These are phyloP conservation scores for Rhinogobius similis DNA, from an alignment of 2,113 vertebrate species.

Conservation along the genomic window DNA sequence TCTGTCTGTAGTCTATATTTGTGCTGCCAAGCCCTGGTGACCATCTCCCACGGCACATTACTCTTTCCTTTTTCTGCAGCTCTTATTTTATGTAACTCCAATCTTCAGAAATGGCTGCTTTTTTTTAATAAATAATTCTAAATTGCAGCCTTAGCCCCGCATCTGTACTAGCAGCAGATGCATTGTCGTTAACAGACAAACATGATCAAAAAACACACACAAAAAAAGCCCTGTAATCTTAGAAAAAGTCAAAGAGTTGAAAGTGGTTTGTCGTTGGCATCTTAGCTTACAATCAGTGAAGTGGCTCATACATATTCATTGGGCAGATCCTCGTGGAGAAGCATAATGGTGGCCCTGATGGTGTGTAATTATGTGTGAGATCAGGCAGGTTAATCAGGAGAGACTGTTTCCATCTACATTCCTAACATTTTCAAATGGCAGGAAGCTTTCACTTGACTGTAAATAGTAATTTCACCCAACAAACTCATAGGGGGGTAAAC, in stretches of 20 bases:
- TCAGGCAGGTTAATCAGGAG: not conserved
- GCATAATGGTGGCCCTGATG: conserved; percentile 4
- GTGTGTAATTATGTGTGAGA: not conserved
- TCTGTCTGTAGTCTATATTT: no score
- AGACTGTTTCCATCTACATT: not conserved
- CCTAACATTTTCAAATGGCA: not conserved
- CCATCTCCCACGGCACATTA: no score
- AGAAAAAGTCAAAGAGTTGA: not conserved
- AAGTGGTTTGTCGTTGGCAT: not conserved
- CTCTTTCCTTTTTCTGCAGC: no score
- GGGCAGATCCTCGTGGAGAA: not conserved
- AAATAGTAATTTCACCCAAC: not conserved
- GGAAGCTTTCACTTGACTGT: not conserved
- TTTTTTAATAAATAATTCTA: not conserved
- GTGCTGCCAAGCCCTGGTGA: no score
- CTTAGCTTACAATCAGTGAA: not conserved
- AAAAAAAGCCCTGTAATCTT: not conserved
- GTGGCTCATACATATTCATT: conserved; percentile 8
- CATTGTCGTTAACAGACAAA: not conserved
- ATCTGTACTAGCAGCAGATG: not conserved
- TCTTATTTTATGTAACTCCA: no score
- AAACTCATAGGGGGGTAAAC: not conserved
- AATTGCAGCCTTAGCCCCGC: not conserved
- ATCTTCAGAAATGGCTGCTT: no score
- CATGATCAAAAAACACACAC: not conserved